Base-by-base conservation (phyloP, 2,113 vertebrate genomes). In the Varanus salvator region DNA sequence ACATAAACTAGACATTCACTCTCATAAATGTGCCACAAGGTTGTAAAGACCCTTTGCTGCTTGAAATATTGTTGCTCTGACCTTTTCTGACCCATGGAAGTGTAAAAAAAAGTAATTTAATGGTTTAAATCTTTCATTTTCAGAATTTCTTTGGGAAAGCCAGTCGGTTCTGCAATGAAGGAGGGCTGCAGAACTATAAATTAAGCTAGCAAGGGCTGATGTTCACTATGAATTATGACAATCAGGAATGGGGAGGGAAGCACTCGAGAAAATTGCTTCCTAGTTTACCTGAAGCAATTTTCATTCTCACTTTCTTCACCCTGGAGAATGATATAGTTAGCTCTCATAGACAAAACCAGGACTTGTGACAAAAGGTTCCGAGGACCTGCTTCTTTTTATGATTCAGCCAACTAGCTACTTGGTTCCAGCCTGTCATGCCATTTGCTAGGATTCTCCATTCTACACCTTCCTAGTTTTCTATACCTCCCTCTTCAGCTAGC, bases 51-150 rank as follows among this genome's bases (percentile, higher is more conserved):
- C 52, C 81, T 48, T 89, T 68, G 44, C 27, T 68, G 75, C 3
- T 31, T 89, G 74, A 85, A 84, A 89, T 91, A 81, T 14, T 89
- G n/a, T 88, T 93, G 25, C 74, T 93, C 29, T 89, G 29, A 91
- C 31, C 91, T 93, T 92, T 77, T 2, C 48, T 89, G 6, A 57
- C 21, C 85, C 6, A 15, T 87, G 72, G 76, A 90, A 93, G 50
- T 90, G 87, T 54, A 83, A n/a, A 29, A 48, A 87, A 19, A 64
- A 21, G 64, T 84, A 89, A 90, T 75, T 38, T 74, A n/a, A 54
- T 34, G 3, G 12, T 85, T 93, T 87, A 89, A 90, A 88, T 89
- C 8, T 90, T 91, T 81, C 87, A 44, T 86, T 94, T 91, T 52
- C 66, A 87, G 15, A 92, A 38, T 27, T 38, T 54, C 29, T 48